Base-by-base conservation (phyloP, 2,888 invertebrate species). In the Parasteatoda lunata region DNA sequence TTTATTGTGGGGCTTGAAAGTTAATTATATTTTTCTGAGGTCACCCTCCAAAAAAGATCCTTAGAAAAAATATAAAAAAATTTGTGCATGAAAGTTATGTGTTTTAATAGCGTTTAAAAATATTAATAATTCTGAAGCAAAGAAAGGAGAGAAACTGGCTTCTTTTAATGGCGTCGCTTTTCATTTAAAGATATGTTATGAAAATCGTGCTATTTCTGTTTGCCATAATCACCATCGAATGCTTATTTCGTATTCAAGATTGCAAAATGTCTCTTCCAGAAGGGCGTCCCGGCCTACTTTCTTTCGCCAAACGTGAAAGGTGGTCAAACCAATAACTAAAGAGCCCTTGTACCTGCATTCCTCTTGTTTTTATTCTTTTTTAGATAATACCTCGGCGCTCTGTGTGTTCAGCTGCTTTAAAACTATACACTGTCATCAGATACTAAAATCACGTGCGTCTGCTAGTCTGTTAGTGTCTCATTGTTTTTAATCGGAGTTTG, bases 291-390 rank as follows among this genome's bases (percentile, higher is more conserved):
- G 83, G 15, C 83, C 83, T 84, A 84, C 83, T 84, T 84, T 84
- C 65, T 11, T 54, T 54, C 30, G 72, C 65, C 9, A 45, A 68
- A 9, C 80, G 72, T 3, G 51, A 30, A 80, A 80, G 80, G 80
- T 75, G 75, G 69, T 54, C 59, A 75, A 81, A 81, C 68, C 48
- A 49, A 75, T 49, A 59, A 64, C 51, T 45, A 11, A 30, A 30
- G 66, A 81, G 75, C 81, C 81, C 81, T 81, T 81, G 81, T 81
- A 75, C 81, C 75, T 81, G 81, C 81, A 81, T 81, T 73, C 80
- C 72, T 73, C 45, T 79, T 68, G 30, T 52, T 75, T 59, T 59
- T 13, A 13, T 59, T 59, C 9, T 59, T 59, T 30, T 80, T 73
- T 51, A 68, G 52, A 75, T 69, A 75, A 75, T 73, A 54, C 49